Percentiles rank a stretch among this genome's conserved stretches.
These are phyloP conservation scores for Hipposideros larvatus DNA, from an alignment of 2,797 vertebrate genomes.

Conservation along the genomic window DNA sequence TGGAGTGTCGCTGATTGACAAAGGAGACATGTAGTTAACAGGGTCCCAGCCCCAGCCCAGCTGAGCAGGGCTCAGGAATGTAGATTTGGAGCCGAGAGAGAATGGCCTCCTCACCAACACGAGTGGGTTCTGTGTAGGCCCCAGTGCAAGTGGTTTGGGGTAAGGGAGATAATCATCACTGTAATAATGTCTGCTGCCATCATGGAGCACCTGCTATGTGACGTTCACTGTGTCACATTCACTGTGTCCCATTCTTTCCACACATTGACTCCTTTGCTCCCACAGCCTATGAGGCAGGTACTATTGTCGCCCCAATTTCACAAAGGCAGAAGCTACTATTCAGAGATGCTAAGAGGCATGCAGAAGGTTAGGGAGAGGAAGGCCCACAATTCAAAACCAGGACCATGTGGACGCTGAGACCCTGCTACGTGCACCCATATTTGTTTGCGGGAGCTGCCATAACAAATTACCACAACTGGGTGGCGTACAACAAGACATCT, in stretches of 20 bases:
- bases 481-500: neutral
- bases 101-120: neutral
- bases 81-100: neutral
- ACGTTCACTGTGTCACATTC: neutral
- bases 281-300: neutral
- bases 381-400: neutral
- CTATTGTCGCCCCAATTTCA: neutral
- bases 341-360: neutral
- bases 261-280: neutral
- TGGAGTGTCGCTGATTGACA: neutral
- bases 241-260: neutral
- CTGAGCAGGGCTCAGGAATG: neutral
- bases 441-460: rapidly evolving
- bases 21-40: neutral
- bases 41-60: neutral
- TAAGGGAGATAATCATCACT: neutral
- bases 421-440: neutral
- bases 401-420: neutral
- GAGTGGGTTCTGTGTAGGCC: neutral
- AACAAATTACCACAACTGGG: neutral
- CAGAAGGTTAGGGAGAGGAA: neutral
- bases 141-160: neutral
- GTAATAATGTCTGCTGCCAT: neutral
- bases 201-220: neutral
- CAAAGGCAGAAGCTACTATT: neutral